A percentile compares a stretch with the other conserved stretches of the same genome.
phyloP scores from a whole-genome alignment of 1,140 invertebrate genomes.

The Sinella curviseta region DNA sequence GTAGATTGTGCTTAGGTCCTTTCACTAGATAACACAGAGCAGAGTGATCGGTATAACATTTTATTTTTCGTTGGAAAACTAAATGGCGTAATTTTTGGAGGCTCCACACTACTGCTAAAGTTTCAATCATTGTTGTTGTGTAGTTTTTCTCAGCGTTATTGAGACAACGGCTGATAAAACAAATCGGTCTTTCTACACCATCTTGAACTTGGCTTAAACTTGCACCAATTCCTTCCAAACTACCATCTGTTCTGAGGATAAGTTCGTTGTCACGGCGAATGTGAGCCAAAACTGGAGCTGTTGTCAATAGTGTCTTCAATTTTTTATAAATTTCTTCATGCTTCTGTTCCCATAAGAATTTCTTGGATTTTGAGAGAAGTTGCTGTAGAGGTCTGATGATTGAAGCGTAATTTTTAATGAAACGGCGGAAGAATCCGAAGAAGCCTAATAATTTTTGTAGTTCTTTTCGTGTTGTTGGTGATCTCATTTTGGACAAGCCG shows the following conservation, averaged over 20 bases:
- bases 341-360: background rate
- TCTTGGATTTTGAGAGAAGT: background rate
- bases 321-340: background rate
- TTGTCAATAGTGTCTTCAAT: background rate
- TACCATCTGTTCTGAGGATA: constrained; percentile 2
- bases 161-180: background rate
- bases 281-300: constrained; percentile 11
- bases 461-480: constrained; percentile 16
- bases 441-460: constrained; percentile 1
- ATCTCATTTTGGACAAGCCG: background rate
- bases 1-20: background rate
- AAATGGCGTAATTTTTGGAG: background rate
- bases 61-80: background rate
- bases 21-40: constrained; percentile 3
- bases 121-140: background rate
- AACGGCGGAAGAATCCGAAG: constrained; percentile 6
- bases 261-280: background rate
- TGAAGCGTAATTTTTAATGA: background rate
- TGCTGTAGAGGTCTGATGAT: background rate
- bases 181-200: constrained; percentile 7
- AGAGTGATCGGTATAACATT: background rate
- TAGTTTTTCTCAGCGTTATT: background rate
- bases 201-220: background rate
- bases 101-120: background rate
- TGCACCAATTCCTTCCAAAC: background rate